Percentiles rank a stretch among this genome's conserved stretches.
These are phyloP conservation scores for Apodemus sylvaticus DNA, from an alignment of 2,113 vertebrate species.

Conservation along the genomic window DNA sequence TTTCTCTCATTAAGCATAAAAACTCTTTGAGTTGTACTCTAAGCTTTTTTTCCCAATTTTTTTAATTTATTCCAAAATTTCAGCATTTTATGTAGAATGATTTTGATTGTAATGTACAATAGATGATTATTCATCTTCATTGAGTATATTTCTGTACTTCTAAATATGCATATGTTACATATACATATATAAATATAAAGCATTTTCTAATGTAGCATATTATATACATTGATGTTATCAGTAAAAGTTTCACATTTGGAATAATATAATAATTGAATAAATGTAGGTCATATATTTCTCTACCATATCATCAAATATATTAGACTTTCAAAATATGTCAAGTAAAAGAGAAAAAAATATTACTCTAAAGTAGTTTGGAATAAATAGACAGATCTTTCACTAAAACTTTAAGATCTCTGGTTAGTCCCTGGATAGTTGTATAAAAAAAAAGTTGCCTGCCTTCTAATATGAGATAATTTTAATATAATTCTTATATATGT, in stretches of 20 bases:
- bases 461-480: slow-evolving; percentile 24
- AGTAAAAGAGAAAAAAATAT: neutral
- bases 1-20: slow-evolving; percentile 14
- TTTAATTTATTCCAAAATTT: slow-evolving; percentile 12
- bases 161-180: neutral
- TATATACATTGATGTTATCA: neutral
- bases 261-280: slow-evolving; percentile 1
- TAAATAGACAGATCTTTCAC: neutral
- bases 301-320: neutral
- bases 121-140: slow-evolving; percentile 6
- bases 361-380: slow-evolving; percentile 24
- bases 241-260: neutral
- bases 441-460: neutral
- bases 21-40: neutral
- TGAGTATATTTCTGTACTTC: neutral
- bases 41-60: slow-evolving; percentile 4
- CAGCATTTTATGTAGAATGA: neutral
- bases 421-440: neutral
- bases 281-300: neutral
- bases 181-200: no score
- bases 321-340: slow-evolving; percentile 46
- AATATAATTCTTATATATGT: slow-evolving; percentile 23
- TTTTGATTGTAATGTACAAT: slow-evolving; percentile 23
- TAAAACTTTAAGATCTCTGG: neutral
- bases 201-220: no score